These are phyloP conservation scores for Bovichtus diacanthus DNA, from an alignment of 2,797 vertebrate genomes.

Conservation along the genomic window DNA sequence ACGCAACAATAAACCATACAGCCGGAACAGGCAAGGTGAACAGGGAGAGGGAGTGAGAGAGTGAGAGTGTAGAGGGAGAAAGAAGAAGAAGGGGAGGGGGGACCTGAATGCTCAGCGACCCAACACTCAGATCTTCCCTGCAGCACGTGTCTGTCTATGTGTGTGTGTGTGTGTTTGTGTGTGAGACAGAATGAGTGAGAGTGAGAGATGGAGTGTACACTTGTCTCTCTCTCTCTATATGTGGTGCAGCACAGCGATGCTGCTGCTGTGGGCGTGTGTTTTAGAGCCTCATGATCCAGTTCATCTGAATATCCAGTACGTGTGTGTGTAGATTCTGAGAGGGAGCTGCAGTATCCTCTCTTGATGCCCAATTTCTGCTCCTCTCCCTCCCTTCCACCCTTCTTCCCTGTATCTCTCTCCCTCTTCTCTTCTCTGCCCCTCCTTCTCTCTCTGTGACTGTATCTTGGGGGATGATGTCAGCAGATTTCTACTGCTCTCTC, in stretches of 20 bases:
- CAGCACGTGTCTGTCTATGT: constrained; percentile 75
- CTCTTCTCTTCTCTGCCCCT: constrained; percentile 11
- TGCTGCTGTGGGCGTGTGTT: constrained; percentile 70
- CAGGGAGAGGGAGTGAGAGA: constrained; percentile 53
- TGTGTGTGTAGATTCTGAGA: constrained; percentile 47
- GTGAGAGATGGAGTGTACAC: constrained; percentile 48
- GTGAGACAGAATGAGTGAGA: constrained; percentile 44
- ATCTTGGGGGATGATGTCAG: constrained; percentile 87
- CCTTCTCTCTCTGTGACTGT: constrained; percentile 70
- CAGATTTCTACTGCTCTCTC: constrained; percentile 76
- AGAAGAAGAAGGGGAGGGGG: constrained; percentile 40
- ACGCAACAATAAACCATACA: constrained; percentile 80
- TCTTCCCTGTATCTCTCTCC: constrained; percentile 48
- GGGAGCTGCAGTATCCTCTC: constrained; percentile 76
- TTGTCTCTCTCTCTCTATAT: constrained; percentile 52
- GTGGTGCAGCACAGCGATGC: constrained; percentile 76
- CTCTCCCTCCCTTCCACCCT: constrained; percentile 38
- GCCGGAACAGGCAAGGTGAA: constrained; percentile 79
- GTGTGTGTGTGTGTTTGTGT: constrained; percentile 50
- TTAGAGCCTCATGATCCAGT: constrained; percentile 65
- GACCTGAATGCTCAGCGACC: constrained; percentile 71
- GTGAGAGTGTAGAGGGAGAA: constrained; percentile 36
- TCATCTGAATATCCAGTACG: constrained; percentile 49
- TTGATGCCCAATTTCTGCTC: constrained; percentile 69
- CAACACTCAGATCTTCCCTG: constrained; percentile 70